phyloP scores from a whole-genome alignment of 2,113 vertebrate genomes.

The Parus major region DNA sequence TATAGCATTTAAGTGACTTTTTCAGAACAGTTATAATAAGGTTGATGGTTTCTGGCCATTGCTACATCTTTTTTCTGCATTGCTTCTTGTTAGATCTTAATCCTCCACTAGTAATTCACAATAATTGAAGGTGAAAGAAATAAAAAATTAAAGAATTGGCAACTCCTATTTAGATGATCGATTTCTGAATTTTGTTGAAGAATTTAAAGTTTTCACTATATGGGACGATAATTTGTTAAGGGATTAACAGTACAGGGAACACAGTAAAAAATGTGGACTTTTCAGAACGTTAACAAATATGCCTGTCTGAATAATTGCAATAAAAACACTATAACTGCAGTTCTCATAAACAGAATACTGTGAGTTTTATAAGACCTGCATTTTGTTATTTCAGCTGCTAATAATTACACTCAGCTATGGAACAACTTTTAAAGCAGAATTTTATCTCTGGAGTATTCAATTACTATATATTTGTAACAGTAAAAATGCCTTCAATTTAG shows the following conservation, averaged over 20 bases:
- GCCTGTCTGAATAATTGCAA: not conserved
- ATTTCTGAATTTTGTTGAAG: not conserved
- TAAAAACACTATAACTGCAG: not conserved
- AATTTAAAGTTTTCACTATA: not conserved
- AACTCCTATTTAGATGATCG: not conserved
- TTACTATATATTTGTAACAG: not conserved
- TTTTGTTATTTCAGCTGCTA: not conserved
- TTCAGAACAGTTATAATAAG: not conserved
- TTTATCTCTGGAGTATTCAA: not conserved
- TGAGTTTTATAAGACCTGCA: not conserved
- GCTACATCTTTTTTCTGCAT: not conserved
- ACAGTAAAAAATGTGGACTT: not conserved
- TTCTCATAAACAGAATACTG: not conserved
- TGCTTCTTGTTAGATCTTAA: not conserved
- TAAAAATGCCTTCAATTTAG: not conserved
- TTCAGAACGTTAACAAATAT: not conserved
- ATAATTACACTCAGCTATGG: not conserved
- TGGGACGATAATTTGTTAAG: not conserved
- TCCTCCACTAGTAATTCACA: not conserved
- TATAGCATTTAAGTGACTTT: not conserved
- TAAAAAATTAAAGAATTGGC: not conserved
- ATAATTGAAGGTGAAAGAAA: not conserved
- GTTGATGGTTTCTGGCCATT: not conserved
- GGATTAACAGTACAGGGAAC: not conserved
- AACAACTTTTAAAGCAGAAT: not conserved